Evolutionary conservation across 2,113 vertebrate genomes (phyloP).

Genomic region (Suricata suricatta): DNA sequence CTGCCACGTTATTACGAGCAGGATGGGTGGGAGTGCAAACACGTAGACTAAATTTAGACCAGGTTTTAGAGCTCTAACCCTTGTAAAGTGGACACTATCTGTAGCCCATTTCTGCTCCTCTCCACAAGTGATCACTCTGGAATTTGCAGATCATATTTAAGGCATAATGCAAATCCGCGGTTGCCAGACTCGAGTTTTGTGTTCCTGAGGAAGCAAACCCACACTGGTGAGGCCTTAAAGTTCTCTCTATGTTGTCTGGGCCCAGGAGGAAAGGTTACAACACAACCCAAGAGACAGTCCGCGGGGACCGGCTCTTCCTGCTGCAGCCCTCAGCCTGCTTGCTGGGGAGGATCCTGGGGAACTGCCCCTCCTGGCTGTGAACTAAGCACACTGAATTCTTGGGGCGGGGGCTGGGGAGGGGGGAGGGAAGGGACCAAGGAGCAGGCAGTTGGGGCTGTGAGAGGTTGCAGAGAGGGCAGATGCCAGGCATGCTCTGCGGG

Average conservation of each 20-base stretch:
- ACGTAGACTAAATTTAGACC: background rate
- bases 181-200: background rate
- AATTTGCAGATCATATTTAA: background rate
- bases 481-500: background rate
- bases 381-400: background rate
- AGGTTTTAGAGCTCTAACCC: background rate
- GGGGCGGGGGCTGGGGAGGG: background rate
- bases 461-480: background rate
- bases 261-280: background rate
- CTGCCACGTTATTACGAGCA: constrained; percentile 37
- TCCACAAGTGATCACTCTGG: background rate
- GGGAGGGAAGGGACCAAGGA: background rate
- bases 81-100: background rate
- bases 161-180: background rate
- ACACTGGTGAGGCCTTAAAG: background rate
- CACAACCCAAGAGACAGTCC: background rate
- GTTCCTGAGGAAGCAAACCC: background rate
- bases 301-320: background rate
- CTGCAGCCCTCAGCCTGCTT: background rate
- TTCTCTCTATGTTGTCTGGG: background rate
- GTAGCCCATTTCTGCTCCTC: background rate
- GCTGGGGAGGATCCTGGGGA: too few relatives aligned
- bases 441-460: background rate
- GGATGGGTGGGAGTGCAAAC: background rate
- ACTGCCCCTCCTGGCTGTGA: background rate